Percentiles rank a stretch among this genome's conserved stretches.
phyloP scores from a whole-genome alignment of 1,140 invertebrate genomes.

The Metaphire vulgaris region DNA sequence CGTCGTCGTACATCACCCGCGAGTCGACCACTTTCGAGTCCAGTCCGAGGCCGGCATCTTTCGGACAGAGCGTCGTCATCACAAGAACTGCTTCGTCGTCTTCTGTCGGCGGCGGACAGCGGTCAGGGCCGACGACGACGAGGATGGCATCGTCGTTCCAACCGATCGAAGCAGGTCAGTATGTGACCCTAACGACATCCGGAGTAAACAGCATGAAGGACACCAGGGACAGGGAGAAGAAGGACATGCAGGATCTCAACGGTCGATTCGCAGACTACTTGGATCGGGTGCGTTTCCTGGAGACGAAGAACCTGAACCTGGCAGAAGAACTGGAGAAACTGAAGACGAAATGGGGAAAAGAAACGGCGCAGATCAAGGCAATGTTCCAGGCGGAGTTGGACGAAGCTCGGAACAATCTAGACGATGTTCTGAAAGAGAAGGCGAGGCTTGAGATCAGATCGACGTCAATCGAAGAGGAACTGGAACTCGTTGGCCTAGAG shows the following conservation, averaged over 20 bases:
- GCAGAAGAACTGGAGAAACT: constrained; percentile 30
- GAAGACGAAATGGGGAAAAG: constrained; percentile 30
- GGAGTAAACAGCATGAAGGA: constrained; percentile 50
- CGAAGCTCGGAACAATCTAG: constrained; percentile 35
- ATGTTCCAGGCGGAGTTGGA: constrained; percentile 33
- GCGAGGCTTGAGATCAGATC: constrained; percentile 30
- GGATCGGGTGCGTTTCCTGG: constrained; percentile 29
- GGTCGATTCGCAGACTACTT: constrained; percentile 32
- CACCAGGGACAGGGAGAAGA: constrained; percentile 46
- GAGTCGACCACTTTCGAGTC: neutral
- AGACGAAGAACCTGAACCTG: constrained; percentile 29
- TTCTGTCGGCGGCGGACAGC: constrained; percentile 23
- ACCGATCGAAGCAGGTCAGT: constrained; percentile 32
- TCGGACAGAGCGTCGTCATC: constrained; percentile 14
- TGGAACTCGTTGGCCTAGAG: constrained; percentile 41
- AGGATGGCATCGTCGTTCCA: constrained; percentile 19
- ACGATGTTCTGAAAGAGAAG: constrained; percentile 34
- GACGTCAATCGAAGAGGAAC: constrained; percentile 36
- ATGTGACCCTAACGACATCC: constrained; percentile 38
- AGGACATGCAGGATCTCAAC: constrained; percentile 33
- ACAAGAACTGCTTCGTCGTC: neutral
- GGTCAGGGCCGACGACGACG: constrained; percentile 18
- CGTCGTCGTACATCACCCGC: neutral
- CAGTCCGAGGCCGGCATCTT: neutral
- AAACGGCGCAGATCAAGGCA: constrained; percentile 28